Evolutionary conservation across 2,797 vertebrate genomes (phyloP), one percentile per base, ranked within the genome.

Genomic region (Micropoecilia bifurca): DNA sequence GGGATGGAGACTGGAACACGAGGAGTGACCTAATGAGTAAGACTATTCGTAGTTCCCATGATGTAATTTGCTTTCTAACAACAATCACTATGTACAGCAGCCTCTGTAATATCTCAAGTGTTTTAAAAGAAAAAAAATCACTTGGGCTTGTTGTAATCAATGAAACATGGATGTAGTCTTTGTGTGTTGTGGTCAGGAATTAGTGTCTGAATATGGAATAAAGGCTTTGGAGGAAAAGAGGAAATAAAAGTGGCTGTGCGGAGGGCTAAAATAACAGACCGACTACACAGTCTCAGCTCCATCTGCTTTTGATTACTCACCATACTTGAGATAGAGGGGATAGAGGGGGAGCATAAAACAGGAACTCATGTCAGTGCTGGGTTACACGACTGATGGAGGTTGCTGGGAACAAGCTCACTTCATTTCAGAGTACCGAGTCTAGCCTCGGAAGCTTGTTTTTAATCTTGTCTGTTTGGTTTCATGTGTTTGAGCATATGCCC

Each of bases 231-330:
- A 95, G 94, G 78, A 91, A 85, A 74, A 88, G 94, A 95, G 92
- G 92, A 93, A 94, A 95, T 84, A 76, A 83, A 89, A 88, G 88
- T 87, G 83, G 87, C 88, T 84, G 78, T 94, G 97, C 94, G 95
- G 96, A 97, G 97, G 97, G 90, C 97, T 98, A 98, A 96, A 98
- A 98, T 96, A 99, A 99, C 97, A 98, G 96, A 96, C 96, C 97
- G 96, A 96, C 95, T 93, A 83, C 92, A 96, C 93, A 91, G 95
- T 94, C 94, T 95, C 95, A 84, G 81, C 94, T 95, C 96, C 98
- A 99, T 97, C 97, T 99, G 98, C 95, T 96, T 97, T 96, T 96
- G 97, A 98, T 99, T 98, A 98, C 96, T 94, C 97, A 95, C 96
- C 96, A 97, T 98, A 97, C 96, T 96, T 89, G 77, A 87, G 84